Percentiles rank a stretch among this genome's conserved stretches.
These are phyloP conservation scores for Limosa lapponica DNA, from an alignment of 2,797 vertebrate genomes.

Conservation along the genomic window DNA sequence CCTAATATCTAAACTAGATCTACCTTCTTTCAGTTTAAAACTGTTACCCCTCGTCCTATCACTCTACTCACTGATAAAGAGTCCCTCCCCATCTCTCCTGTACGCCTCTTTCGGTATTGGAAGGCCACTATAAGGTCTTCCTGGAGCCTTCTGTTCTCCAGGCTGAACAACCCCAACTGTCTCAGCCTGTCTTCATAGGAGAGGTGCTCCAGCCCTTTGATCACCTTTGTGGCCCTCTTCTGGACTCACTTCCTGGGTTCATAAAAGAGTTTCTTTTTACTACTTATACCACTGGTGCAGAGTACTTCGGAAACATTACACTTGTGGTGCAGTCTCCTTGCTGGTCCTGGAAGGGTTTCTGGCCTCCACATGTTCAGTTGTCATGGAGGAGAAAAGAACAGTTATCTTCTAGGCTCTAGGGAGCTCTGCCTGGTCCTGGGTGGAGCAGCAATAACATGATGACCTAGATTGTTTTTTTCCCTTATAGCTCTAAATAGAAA, in stretches of 20 bases:
- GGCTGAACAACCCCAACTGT: neutral
- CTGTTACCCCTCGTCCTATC: neutral
- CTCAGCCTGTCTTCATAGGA: neutral
- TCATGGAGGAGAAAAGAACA: neutral
- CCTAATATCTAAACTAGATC: neutral
- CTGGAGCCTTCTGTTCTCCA: neutral
- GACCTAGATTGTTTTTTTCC: neutral
- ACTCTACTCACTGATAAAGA: neutral
- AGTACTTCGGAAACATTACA: neutral
- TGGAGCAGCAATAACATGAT: neutral
- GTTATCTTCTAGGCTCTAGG: neutral
- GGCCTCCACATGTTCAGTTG: neutral
- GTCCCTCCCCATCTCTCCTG: neutral
- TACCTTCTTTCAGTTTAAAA: neutral
- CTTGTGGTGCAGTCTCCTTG: neutral
- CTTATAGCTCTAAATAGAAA: neutral
- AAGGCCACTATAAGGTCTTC: neutral
- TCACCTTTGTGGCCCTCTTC: neutral
- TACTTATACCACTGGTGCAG: neutral
- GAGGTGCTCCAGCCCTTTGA: neutral
- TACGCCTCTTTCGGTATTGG: neutral
- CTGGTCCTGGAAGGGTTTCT: neutral
- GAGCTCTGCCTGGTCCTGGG: neutral
- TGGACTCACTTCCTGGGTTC: neutral
- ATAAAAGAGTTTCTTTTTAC: neutral